Conservation (phyloP, 1,140 invertebrate genomes). For the Venustaconcha ellipsiformis region DNA sequence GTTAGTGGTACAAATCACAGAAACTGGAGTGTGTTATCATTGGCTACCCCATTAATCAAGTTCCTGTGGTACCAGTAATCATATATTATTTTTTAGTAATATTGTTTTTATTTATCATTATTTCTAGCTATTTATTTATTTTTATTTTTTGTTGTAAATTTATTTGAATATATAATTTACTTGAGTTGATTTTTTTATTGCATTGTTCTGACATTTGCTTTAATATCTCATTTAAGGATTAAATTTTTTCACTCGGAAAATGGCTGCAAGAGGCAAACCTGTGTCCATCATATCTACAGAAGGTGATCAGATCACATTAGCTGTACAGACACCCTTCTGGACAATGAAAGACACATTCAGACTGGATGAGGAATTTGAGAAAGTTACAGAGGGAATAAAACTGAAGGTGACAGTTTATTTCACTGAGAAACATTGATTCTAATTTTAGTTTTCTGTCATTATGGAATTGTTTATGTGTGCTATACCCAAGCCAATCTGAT, state of each 20-base stretch:
- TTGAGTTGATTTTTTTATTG: not conserved
- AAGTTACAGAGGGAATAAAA: conserved; percentile 22
- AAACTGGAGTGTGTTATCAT: too few relatives aligned
- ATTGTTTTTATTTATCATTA: too few relatives aligned
- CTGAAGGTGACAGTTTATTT: conserved; percentile 20
- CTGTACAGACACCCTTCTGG: conserved; percentile 31
- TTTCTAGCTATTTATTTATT: too few relatives aligned
- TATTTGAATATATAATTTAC: too few relatives aligned
- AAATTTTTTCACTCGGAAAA: conserved; percentile 32
- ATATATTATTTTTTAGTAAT: too few relatives aligned
- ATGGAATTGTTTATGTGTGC: too few relatives aligned
- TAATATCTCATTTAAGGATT: conserved; percentile 26
- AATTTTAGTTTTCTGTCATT: not conserved
- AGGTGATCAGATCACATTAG: conserved; percentile 29
- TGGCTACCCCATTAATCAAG: too few relatives aligned
- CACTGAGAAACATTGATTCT: not conserved
- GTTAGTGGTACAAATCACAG: too few relatives aligned
- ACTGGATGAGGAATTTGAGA: conserved; percentile 32
- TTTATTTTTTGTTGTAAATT: too few relatives aligned
- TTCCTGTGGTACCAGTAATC: too few relatives aligned
- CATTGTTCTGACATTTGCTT: not conserved
- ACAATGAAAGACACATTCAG: conserved; percentile 22
- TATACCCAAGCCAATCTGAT: too few relatives aligned
- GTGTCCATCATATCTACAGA: conserved; percentile 19
- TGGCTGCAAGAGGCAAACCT: conserved; percentile 30